Base-by-base conservation (phyloP, 2,797 vertebrate species). In the Alauda arvensis region DNA sequence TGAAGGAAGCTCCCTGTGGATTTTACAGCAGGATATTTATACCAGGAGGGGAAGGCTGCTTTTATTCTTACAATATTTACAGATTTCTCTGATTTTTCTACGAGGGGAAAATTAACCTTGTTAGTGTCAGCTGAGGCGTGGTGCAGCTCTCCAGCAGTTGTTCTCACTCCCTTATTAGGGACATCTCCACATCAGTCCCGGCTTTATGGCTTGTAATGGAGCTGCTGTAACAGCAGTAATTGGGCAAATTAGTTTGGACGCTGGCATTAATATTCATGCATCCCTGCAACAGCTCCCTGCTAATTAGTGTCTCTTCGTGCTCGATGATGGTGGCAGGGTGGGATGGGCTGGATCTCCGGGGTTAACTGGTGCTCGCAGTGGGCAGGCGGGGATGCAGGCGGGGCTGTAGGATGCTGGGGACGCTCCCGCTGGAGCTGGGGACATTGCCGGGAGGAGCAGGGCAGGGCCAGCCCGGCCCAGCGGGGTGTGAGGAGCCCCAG, bases 191-290 rank as follows among this genome's bases (percentile, higher is more conserved):
- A 40, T 81, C 92, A 87, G 23, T 67, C 67, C 84, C 71, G 14
- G 23, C 12, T 74, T 91, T 94, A 84, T 89, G 94, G 93, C 51
- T 90, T 77, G 91, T 89, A 94, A 93, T 88, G 83, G 78, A 85
- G 69, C 89, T 93, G 90, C 80, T 77, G 75, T 49, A 93, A 67
- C 76, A 85, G 89, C 74, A 46, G 46, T 95, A 95, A 96, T 93
- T 94, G 92, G 88, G 52, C 51, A 89, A 89, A 93, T 94, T 90
- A 94, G 63, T 86, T 90, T 83, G 89, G 89, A 88, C 93, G 91
- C 57, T 83, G 60, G 77, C 61, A 92, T 92, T 94, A 95, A 95
- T 95, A 95, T 95, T 92, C 91, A 93, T 94, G 87, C 65, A 76
- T 60, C 65, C 83, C 77, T 95, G 85, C 85, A 80, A 85, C 77